Evolutionary conservation across 2,113 vertebrate species (phyloP).

Genomic region (Sinocyclocheilus maitianheensis): DNA sequence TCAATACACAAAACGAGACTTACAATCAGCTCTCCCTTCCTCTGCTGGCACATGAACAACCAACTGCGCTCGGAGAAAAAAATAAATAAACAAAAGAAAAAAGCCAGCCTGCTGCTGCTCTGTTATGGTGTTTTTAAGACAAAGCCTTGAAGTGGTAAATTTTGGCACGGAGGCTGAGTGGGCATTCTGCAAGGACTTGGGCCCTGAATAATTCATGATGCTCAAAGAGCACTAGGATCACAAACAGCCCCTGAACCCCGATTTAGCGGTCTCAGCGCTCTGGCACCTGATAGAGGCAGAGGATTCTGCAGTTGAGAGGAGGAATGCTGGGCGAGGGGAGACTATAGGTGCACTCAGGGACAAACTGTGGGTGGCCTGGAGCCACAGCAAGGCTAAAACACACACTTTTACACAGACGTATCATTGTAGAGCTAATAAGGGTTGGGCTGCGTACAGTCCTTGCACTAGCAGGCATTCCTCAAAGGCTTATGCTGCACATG

Average conservation of each 20-base stretch:
- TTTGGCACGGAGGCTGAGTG: slow-evolving; percentile 26
- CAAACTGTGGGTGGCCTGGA: slow-evolving; percentile 43
- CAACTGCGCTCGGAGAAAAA: not conserved
- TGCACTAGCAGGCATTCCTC: slow-evolving; percentile 38
- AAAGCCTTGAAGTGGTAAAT: slow-evolving; percentile 34
- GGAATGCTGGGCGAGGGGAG: slow-evolving; percentile 13
- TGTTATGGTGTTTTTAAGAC: slow-evolving; percentile 29
- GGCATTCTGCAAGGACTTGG: slow-evolving; percentile 31
- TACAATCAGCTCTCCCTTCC: slow-evolving; percentile 5
- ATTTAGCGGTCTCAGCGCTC: slow-evolving; percentile 1
- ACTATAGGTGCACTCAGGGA: slow-evolving; percentile 31
- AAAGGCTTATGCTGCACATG: slow-evolving; percentile 31
- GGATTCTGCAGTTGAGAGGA: not conserved
- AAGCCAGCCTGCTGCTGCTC: not conserved
- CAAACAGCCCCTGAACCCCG: slow-evolving; percentile 25
- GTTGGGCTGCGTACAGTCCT: slow-evolving; percentile 1
- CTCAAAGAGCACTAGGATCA: slow-evolving; percentile 10
- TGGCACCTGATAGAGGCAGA: slow-evolving; percentile 11
- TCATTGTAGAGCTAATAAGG: slow-evolving; percentile 44
- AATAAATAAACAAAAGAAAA: not conserved
- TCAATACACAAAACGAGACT: not conserved
- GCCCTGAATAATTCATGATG: slow-evolving; percentile 29
- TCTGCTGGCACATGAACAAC: slow-evolving; percentile 3
- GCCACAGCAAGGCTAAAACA: slow-evolving; percentile 38
- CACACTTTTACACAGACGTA: slow-evolving; percentile 8